phyloP scores from a whole-genome alignment of 2,797 vertebrate genomes.

The Fistularia commersonii region DNA sequence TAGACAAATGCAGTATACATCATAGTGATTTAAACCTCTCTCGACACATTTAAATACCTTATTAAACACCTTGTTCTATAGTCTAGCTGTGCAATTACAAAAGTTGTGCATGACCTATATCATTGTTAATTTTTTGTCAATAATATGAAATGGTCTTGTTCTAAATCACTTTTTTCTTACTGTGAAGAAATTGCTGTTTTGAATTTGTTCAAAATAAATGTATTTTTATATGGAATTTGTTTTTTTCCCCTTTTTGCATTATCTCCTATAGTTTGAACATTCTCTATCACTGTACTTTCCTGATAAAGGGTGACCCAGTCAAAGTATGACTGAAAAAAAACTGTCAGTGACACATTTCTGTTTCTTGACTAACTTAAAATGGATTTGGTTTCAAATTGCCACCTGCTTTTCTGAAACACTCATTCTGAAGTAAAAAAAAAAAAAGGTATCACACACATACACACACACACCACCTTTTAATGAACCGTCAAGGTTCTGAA shows the following conservation, averaged over 20 bases:
- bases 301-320: not conserved
- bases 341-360: not conserved
- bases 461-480: slow-evolving; percentile 33
- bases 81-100: slow-evolving; percentile 60
- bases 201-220: slow-evolving; percentile 98
- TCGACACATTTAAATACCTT: slow-evolving; percentile 49
- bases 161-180: slow-evolving; percentile 92
- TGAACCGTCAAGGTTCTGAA: slow-evolving; percentile 45
- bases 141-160: slow-evolving; percentile 71
- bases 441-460: slow-evolving; percentile 8
- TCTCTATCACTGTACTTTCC: not conserved
- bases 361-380: no score
- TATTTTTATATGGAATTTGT: slow-evolving; percentile 84
- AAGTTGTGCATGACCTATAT: slow-evolving; percentile 64
- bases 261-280: not conserved
- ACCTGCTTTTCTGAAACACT: slow-evolving; percentile 29
- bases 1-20: slow-evolving; percentile 43
- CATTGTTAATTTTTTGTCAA: slow-evolving; percentile 54
- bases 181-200: slow-evolving; percentile 92
- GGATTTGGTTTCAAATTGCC: not conserved
- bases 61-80: slow-evolving; percentile 56
- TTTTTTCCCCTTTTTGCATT: slow-evolving; percentile 18
- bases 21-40: slow-evolving; percentile 61
- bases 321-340: not conserved
- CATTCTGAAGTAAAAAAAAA: slow-evolving; percentile 22